phyloP scores from a whole-genome alignment of 2,113 vertebrate genomes.

The Coryphaenoides rupestris region DNA sequence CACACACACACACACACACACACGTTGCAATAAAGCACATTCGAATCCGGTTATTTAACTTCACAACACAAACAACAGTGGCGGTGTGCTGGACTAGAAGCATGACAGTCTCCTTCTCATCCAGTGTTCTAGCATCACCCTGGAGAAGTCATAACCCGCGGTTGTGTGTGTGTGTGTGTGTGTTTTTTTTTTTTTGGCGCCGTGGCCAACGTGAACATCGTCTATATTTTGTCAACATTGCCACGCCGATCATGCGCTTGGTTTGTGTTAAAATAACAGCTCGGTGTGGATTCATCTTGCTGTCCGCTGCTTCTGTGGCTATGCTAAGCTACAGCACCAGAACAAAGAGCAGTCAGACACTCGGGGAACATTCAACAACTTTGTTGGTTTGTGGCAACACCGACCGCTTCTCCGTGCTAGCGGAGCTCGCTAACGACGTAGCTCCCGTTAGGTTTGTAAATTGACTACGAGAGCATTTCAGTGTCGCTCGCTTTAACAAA shows the following conservation, averaged over 20 bases:
- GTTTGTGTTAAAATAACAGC: slow-evolving; percentile 3
- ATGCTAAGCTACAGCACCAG: slow-evolving; percentile 52
- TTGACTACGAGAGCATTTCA: no score
- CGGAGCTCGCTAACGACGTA: slow-evolving; percentile 32
- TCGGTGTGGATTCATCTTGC: neutral
- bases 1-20: no score
- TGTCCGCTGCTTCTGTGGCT: slow-evolving; percentile 38
- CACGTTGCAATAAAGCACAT: no score
- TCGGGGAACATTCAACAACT: slow-evolving; percentile 63
- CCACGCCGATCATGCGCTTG: neutral
- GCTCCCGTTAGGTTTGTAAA: neutral
- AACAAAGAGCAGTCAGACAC: slow-evolving; percentile 63
- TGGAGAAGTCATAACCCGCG: no score
- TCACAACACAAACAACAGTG: no score
- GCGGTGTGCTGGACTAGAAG: no score
- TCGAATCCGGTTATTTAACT: no score
- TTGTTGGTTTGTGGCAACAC: slow-evolving; percentile 47
- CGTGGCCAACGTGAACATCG: slow-evolving; percentile 1
- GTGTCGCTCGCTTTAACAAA: no score
- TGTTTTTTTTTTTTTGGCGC: neutral
- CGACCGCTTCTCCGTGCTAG: slow-evolving; percentile 43
- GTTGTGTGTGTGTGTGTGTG: no score
- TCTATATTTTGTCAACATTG: neutral
- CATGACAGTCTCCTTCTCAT: no score
- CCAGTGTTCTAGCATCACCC: no score